Evolutionary conservation across 2,888 invertebrate species (phyloP).

Genomic region (Acronicta psi): DNA sequence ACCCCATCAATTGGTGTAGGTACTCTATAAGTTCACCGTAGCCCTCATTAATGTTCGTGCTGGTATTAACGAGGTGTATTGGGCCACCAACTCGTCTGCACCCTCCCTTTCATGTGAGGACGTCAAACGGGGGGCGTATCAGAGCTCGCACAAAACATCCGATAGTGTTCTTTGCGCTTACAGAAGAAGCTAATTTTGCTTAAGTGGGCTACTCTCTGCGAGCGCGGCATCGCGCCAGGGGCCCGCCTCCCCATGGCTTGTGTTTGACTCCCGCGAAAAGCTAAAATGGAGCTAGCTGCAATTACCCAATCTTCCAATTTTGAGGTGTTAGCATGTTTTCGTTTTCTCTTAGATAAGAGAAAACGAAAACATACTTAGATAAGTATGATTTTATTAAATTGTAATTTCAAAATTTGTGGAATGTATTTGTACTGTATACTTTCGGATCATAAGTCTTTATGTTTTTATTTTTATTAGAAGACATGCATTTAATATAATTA

Average conservation of each 20-base stretch:
- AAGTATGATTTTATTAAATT: too few species aligned
- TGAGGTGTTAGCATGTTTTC: slow-evolving; percentile 40
- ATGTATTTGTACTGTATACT: too few species aligned
- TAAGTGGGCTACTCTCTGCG: slow-evolving; percentile 85
- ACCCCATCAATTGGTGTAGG: slow-evolving; percentile 36
- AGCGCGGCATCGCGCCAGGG: slow-evolving; percentile 69
- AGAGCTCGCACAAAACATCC: slow-evolving; percentile 83
- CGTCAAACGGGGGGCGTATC: slow-evolving; percentile 81
- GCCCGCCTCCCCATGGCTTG: slow-evolving; percentile 70
- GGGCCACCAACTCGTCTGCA: slow-evolving; percentile 64
- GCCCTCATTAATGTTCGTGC: slow-evolving; percentile 40
- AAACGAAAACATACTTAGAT: too few species aligned
- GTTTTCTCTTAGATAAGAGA: too few species aligned
- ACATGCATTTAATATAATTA: too few species aligned
- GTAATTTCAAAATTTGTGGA: too few species aligned
- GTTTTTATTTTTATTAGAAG: too few species aligned
- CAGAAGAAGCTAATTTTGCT: slow-evolving; percentile 88
- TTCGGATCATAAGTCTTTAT: too few species aligned
- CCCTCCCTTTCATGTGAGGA: slow-evolving; percentile 78
- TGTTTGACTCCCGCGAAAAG: slow-evolving; percentile 71
- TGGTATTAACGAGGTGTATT: slow-evolving; percentile 70
- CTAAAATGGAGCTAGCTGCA: slow-evolving; percentile 75
- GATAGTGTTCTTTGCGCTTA: slow-evolving; percentile 86
- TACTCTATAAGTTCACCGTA: slow-evolving; percentile 29
- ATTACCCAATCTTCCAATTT: slow-evolving; percentile 44